phyloP scores from a whole-genome alignment of 2,888 invertebrate genomes.

The Brassicogethes aeneus region DNA sequence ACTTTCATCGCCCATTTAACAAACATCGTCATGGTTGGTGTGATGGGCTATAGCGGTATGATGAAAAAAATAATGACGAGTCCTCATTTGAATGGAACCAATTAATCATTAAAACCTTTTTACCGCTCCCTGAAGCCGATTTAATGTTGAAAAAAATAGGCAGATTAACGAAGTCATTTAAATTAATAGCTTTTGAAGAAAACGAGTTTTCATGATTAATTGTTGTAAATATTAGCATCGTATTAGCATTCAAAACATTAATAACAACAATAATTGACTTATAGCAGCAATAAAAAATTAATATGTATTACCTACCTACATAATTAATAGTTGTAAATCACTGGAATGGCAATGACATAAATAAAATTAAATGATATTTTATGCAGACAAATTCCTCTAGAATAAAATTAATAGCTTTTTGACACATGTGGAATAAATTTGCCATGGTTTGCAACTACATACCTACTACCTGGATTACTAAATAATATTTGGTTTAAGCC shows the following conservation, averaged over 20 bases:
- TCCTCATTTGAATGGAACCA: not conserved
- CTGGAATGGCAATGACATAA: conserved; percentile 2
- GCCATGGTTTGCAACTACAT: no score
- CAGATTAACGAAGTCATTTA: not conserved
- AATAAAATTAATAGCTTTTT: not conserved
- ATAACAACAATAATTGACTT: conserved; percentile 1
- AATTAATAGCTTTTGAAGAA: not conserved
- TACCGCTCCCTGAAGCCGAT: not conserved
- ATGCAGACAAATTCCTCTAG: conserved; percentile 2
- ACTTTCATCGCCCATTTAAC: no score
- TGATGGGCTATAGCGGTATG: conserved; percentile 15
- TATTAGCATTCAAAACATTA: not conserved
- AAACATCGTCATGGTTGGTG: no score
- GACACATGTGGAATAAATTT: not conserved
- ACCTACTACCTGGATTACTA: no score
- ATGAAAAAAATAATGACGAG: conserved; percentile 1
- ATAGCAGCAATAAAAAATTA: conserved; percentile 1
- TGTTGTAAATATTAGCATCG: not conserved
- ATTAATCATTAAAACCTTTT: not conserved
- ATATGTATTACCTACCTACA: not conserved
- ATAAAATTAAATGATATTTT: conserved; percentile 3
- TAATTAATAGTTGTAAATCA: conserved; percentile 5
- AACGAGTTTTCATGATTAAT: not conserved
- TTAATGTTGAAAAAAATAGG: not conserved
- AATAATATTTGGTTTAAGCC: no score